Evolutionary conservation across 2,888 invertebrate species (phyloP).

Genomic region (Orchesellides sinensis): DNA sequence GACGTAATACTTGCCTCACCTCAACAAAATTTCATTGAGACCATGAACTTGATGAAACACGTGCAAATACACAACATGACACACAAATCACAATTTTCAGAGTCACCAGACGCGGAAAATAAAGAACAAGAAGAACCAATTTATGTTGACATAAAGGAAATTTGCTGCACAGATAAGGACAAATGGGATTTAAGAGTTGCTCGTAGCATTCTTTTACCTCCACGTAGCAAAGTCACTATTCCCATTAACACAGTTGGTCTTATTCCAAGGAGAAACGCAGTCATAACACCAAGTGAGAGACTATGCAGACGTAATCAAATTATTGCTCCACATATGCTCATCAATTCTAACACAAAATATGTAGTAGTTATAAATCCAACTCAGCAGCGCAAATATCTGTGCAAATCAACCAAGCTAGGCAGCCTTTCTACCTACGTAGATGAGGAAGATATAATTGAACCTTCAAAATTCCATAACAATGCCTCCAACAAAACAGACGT

Average conservation of each 20-base stretch:
- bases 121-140: too few relatives aligned
- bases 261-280: too few relatives aligned
- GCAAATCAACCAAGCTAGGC: neutral
- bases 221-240: too few relatives aligned
- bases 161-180: too few relatives aligned
- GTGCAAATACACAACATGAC: too few relatives aligned
- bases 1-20: neutral
- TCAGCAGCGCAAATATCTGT: neutral
- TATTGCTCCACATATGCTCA: neutral
- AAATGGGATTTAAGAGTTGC: too few relatives aligned
- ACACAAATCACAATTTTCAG: too few relatives aligned
- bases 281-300: neutral
- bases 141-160: too few relatives aligned
- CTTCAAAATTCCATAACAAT: neutral
- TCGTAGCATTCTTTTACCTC: too few relatives aligned
- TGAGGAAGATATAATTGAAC: neutral
- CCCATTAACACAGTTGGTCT: too few relatives aligned
- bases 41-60: neutral
- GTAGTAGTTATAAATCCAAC: neutral
- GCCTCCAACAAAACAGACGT: neutral
- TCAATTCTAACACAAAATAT: neutral
- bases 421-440: neutral
- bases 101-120: too few relatives aligned
- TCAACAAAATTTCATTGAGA: slow-evolving; percentile 1
- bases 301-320: neutral